These are phyloP conservation scores for Podilymbus podiceps DNA, from an alignment of 2,113 vertebrate species.

Conservation along the genomic window DNA sequence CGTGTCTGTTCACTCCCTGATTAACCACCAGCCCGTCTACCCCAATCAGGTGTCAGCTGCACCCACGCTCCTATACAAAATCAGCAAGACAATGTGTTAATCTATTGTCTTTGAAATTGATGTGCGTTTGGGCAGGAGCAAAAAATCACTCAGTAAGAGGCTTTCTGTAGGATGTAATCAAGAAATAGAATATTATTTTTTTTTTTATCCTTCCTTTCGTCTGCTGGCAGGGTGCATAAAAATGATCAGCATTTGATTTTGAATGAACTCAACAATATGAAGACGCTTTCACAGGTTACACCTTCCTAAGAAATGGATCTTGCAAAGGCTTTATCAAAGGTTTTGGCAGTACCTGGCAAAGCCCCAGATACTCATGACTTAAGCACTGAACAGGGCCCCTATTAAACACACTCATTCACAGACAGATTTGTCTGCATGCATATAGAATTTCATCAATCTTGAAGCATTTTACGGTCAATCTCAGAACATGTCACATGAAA, in stretches of 20 bases:
- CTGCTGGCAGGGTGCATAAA: conserved; percentile 51
- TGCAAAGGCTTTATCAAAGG: background rate
- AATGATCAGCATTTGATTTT: conserved; percentile 59
- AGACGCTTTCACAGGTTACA: background rate
- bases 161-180: conserved; percentile 46
- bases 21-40: background rate
- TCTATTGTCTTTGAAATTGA: conserved; percentile 64
- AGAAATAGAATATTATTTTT: background rate
- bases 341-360: conserved; percentile 1
- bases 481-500: background rate
- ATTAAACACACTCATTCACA: background rate
- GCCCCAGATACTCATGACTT: background rate
- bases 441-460: background rate
- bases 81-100: conserved; percentile 62
- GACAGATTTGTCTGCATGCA: background rate
- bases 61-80: conserved; percentile 25
- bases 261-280: conserved; percentile 1
- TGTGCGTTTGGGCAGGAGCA: conserved; percentile 22
- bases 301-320: conserved; percentile 2
- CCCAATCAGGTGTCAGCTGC: conserved; percentile 24
- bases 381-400: background rate
- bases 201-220: background rate
- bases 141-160: conserved; percentile 61
- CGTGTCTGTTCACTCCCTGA: background rate
- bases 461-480: conserved; percentile 2